Evolutionary conservation across 1,140 invertebrate species (phyloP), one percentile per base, ranked within the genome.

Genomic region (Scylla paramamosain): DNA sequence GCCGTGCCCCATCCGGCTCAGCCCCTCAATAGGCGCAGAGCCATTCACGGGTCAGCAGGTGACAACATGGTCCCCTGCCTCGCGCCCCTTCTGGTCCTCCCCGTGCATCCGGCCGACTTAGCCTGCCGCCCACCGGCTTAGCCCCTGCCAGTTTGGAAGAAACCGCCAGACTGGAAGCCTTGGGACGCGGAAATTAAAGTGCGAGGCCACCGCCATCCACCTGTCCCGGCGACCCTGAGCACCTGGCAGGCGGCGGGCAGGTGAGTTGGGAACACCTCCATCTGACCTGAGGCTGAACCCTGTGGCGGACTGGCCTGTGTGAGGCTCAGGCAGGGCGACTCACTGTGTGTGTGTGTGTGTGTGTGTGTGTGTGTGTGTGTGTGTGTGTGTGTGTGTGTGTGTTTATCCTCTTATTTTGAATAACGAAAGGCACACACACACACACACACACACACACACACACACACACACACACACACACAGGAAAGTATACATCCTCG

Each of bases 331-430:
- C 6, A 48, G 14, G 46, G 46, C 46, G 4, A 14, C 46, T 48
- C 84, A 16, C 0, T 31, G 29, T 88, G 86, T 31, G 29, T 32
- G 28, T 88, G 28, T 88, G 20, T 88, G 86, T 88, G 20, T 88
- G 84, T 86, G 84, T 86, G 84, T 86, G 84, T 86, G 84, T 86
- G 32, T 86, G 84, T 39, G 84, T 86, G 84, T 39, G 84, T 86
- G 84, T 86, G 84, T 86, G 84, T 86, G 84, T 86, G n/a, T 12
- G 32, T 31, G n/a, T 88, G n/a, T 25, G 31, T 88, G 14, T 25
- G 20, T 77, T 0, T 77, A 1, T n/a, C 59, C 59, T 48, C 14
- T n/a, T n/a, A n/a, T 48, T 48, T 48, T 48, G 46, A 14, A 48
- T 7, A 14, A 48, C 46, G 46, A 48, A 4, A 48, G 14, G 14